phyloP scores from a whole-genome alignment of 2,113 vertebrate genomes.

The Leucoraja erinaceus region DNA sequence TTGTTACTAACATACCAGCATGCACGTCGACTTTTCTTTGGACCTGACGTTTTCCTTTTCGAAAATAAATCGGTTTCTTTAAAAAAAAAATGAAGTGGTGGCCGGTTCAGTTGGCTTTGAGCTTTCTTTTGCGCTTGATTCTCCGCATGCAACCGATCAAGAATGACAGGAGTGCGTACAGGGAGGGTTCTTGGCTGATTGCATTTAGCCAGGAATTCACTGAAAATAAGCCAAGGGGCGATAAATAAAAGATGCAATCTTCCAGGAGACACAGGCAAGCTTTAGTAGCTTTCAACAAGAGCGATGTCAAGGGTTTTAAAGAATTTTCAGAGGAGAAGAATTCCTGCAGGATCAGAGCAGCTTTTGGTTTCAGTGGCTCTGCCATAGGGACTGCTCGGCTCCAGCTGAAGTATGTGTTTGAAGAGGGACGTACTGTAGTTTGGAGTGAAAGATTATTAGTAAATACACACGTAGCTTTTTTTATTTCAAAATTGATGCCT shows the following conservation, averaged over 20 bases:
- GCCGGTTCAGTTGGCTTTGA: constrained; percentile 52
- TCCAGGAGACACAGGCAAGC: constrained; percentile 60
- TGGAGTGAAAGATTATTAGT: constrained; percentile 4
- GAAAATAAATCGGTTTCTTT: constrained; percentile 40
- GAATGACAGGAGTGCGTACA: constrained; percentile 83
- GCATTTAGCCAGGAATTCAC: constrained; percentile 87
- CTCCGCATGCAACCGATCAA: constrained; percentile 76
- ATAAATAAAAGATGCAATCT: constrained; percentile 98
- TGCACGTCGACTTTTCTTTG: neutral
- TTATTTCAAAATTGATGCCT: neutral
- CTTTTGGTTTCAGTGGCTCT: constrained; percentile 23
- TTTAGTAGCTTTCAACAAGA: constrained; percentile 29
- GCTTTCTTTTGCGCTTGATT: constrained; percentile 40
- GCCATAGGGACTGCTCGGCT: constrained; percentile 9
- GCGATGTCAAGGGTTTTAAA: constrained; percentile 35
- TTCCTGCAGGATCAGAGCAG: constrained; percentile 38
- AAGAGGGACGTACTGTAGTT: constrained; percentile 10
- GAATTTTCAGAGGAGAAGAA: constrained; percentile 13
- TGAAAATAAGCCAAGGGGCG: constrained; percentile 83
- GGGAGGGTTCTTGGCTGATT: constrained; percentile 92
- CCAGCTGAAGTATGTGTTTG: constrained; percentile 14
- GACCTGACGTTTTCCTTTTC: constrained; percentile 22
- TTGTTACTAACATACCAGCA: neutral
- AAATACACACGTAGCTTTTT: neutral
- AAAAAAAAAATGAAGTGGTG: neutral